Base-by-base conservation (phyloP, 2,888 invertebrate species). In the Ashinkailepas kermadecensis region DNA sequence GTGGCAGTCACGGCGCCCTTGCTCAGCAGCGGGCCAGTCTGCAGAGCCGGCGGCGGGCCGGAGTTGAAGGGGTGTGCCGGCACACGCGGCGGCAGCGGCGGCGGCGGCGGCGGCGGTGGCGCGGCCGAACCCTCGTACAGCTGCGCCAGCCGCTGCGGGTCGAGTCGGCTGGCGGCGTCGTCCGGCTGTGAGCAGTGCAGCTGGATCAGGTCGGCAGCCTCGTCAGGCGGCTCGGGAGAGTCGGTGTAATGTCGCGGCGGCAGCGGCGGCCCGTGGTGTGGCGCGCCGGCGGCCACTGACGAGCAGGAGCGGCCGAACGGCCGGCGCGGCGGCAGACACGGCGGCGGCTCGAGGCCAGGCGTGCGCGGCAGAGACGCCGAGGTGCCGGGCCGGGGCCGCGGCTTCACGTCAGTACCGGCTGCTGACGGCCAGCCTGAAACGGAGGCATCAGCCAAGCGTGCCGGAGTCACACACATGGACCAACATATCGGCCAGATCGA, bases 61-160 rank as follows among this genome's bases (percentile, higher is more conserved):
- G 58, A n/a, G 79, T 79, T 58, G 23, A 79, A 15, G 23, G 59
- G 79, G 25, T 79, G 79, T 13, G 79, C 57, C 23, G 79, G 79
- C 79, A 79, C 59, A 58, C 79, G 79, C n/a, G 79, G 79, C 79
- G 79, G 79, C 79, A 79, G 79, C 79, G 79, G 79, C 59, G 79
- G 79, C 57, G n/a, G n/a, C 18, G 54, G 54, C 70, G 70, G 70
- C 54, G 70, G 70, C 39, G 39, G 39, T 4, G 39, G 39, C 39
- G 39, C 39, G 10, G 78, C 23, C 13, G 12, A 21, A 8, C 58
- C 59, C 18, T 39, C 25, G 18, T 25, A 57, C 23, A 58, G 58
- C 58, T 23, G 79, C 2, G 79, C 59, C 79, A 59, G 59, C 58
- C 21, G 79, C 11, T 12, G 21, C 25, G 58, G 58, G 23, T 58